Percentiles rank a stretch among this genome's conserved stretches.
Evolutionary conservation across 2,888 invertebrate genomes (phyloP).

Genomic region (Oscheius sp.): DNA sequence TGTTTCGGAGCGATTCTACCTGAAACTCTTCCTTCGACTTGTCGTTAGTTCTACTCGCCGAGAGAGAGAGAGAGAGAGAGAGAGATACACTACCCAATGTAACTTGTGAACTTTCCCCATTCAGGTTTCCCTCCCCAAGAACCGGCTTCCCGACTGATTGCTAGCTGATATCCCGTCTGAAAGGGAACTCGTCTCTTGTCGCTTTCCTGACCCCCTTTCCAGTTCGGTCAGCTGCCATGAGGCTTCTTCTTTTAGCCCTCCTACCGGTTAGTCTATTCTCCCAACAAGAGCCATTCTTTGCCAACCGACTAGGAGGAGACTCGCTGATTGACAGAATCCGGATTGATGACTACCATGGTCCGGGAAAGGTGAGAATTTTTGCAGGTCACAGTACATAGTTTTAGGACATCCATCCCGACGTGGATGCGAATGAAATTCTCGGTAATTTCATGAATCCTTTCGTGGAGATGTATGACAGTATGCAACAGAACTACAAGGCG

Average conservation of each 20-base stretch:
- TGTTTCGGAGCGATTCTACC: no score
- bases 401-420: slow-evolving; percentile 52
- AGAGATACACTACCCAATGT: no score
- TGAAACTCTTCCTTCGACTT: no score
- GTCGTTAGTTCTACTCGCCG: no score
- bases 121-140: no score
- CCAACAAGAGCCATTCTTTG: slow-evolving; percentile 32
- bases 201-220: slow-evolving; percentile 31
- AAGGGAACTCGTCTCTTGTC: slow-evolving; percentile 15
- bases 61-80: no score
- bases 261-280: slow-evolving; percentile 1
- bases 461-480: slow-evolving; percentile 62
- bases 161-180: slow-evolving; percentile 1
- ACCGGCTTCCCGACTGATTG: no score
- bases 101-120: no score
- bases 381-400: neutral
- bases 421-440: slow-evolving; percentile 65
- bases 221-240: slow-evolving; percentile 25
- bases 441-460: slow-evolving; percentile 63
- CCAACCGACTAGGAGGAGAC: slow-evolving; percentile 5
- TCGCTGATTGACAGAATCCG: slow-evolving; percentile 29
- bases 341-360: slow-evolving; percentile 31
- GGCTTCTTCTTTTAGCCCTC: neutral
- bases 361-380: slow-evolving; percentile 8
- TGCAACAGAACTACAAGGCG: slow-evolving; percentile 58